Percentiles rank a stretch among this genome's conserved stretches.
Evolutionary conservation across 2,797 vertebrate genomes (phyloP).

Genomic region (Thripadectes ignobilis): DNA sequence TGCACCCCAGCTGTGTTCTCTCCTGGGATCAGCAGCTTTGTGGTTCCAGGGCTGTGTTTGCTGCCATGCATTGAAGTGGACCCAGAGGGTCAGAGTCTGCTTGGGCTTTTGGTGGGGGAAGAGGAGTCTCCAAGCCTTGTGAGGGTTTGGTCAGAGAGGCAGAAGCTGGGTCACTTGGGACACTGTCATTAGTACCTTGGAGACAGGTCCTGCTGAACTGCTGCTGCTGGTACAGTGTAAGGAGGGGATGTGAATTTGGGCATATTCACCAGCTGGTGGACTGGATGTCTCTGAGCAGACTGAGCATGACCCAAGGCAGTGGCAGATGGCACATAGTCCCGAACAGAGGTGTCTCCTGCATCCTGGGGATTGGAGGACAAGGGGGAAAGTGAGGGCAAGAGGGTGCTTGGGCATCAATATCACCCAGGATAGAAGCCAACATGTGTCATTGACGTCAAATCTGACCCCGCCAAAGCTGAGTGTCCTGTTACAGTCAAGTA

Average conservation of each 20-base stretch:
- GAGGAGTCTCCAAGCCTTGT: background rate
- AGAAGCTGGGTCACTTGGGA: background rate
- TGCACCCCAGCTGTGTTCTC: background rate
- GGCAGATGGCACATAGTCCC: background rate
- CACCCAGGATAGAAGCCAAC: conserved; percentile 18
- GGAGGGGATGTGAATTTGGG: background rate
- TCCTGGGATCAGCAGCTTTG: background rate
- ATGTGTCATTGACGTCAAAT: conserved; percentile 57
- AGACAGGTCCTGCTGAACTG: background rate
- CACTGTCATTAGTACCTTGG: fast-evolving
- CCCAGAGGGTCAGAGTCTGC: background rate
- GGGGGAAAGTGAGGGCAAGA: background rate
- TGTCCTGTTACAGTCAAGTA: conserved; percentile 55
- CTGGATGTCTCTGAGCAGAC: background rate
- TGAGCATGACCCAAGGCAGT: background rate
- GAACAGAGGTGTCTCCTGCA: background rate
- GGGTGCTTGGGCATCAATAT: conserved; percentile 28
- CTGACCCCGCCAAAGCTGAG: conserved; percentile 43
- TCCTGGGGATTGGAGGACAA: background rate
- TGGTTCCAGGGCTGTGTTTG: background rate
- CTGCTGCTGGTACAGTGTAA: background rate
- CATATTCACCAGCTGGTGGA: background rate
- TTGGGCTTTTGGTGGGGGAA: background rate
- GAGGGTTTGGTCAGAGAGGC: background rate
- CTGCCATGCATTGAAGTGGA: background rate